Base-by-base conservation (phyloP, 1,140 invertebrate species). In the Helicoverpa zea region DNA sequence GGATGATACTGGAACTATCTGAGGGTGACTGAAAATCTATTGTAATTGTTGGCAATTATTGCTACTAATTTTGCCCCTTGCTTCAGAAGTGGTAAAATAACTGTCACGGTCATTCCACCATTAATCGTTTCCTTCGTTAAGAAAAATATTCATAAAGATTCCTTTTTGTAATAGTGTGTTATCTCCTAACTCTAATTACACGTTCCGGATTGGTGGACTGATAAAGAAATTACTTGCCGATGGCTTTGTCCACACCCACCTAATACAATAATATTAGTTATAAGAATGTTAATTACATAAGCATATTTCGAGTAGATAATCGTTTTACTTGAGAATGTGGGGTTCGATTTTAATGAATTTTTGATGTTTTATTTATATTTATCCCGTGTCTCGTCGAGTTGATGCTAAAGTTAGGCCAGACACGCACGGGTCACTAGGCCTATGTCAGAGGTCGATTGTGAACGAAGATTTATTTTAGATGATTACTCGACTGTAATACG, bases 211-310 rank as follows among this genome's bases (percentile, higher is more conserved):
- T 81, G 51, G 35, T 80, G 51, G 3, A 61, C 47, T 59, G 80
- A 76, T 81, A 81, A 81, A 76, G 54, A 76, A 70, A 80, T 83
- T 81, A 81, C 68, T 66, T 9, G 35, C 18, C 30, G 79, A 81
- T 80, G 73, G 59, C 66, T 51, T 76, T 49, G 18, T 29, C 74
- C 58, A 5, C 54, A 54, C 61, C 29, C 23, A 54, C 11, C 3
- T 47, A 9, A 66, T 77, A 52, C 49, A 66, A 66, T 77, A 54
- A 66, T 83, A 84, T 83, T 85, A 43, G 79, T 66, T 82, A 86
- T 88, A 87, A 89, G 90, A 93, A 93, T 93, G 92, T 93, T 93
- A 92, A 93, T 92, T 93, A 88, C 89, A 75, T 78, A 91, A 88
- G 85, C 89, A 83, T 84, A 91, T 91, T 87, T 80, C 74, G n/a